phyloP scores from a whole-genome alignment of 2,113 vertebrate species.

The Urocolius indicus region DNA sequence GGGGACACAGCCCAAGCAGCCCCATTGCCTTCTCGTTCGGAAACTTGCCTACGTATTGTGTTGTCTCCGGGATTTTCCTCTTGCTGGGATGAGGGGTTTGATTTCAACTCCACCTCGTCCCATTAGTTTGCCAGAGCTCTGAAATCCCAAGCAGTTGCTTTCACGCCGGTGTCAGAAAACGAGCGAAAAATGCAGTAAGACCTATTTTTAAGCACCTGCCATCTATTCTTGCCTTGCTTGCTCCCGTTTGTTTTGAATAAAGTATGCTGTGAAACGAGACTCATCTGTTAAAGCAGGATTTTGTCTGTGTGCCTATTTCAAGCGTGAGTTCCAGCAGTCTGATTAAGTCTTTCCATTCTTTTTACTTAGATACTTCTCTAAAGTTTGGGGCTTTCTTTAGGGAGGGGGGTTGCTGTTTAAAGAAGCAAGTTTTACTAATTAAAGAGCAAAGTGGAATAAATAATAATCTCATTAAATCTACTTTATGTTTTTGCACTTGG shows the following conservation, averaged over 20 bases:
- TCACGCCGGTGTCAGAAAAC: background rate
- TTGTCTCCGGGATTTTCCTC: background rate
- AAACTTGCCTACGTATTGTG: background rate
- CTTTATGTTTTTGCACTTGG: background rate
- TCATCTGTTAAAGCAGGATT: background rate
- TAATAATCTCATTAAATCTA: background rate
- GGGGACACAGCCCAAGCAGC: background rate
- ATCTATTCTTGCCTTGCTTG: background rate
- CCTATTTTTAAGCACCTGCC: background rate
- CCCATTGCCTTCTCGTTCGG: accelerated
- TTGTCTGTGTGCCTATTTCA: conserved; percentile 7
- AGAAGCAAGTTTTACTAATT: background rate
- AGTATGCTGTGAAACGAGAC: background rate
- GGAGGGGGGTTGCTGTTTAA: background rate
- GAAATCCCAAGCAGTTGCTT: background rate
- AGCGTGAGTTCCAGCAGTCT: conserved; percentile 2
- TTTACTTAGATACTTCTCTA: background rate
- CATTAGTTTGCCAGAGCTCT: background rate
- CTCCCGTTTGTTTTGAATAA: conserved; percentile 42
- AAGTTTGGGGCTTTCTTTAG: background rate
- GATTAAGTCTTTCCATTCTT: conserved; percentile 48
- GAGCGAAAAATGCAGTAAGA: background rate
- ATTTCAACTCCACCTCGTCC: background rate
- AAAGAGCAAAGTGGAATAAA: background rate
- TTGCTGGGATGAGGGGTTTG: background rate